Evolutionary conservation across 2,888 invertebrate genomes (phyloP).

Genomic region (Agriotes lineatus): DNA sequence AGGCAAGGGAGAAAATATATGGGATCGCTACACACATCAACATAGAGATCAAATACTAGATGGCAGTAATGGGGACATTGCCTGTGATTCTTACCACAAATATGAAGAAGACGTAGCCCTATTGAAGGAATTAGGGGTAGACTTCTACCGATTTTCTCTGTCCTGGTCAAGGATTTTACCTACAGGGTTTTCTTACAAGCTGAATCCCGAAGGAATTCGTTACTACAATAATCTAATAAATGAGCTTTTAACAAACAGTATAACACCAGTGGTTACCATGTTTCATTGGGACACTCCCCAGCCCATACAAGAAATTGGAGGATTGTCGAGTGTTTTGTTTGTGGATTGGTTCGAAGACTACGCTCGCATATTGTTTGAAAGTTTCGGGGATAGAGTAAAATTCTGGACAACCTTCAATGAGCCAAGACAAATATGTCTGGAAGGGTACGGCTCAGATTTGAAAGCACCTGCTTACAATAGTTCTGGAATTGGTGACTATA

Average conservation of each 20-base stretch:
- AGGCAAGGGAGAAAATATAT: conserved; percentile 77
- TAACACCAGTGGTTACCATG: conserved; percentile 65
- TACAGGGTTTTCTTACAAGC: conserved; percentile 73
- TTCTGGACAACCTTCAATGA: conserved; percentile 70
- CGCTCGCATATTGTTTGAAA: conserved; percentile 64
- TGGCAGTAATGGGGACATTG: conserved; percentile 73
- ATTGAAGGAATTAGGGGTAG: conserved; percentile 73
- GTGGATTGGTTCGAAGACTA: conserved; percentile 71
- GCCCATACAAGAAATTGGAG: conserved; percentile 62
- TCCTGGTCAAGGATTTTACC: conserved; percentile 84
- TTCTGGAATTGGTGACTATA: conserved; percentile 71
- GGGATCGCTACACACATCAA: conserved; percentile 70
- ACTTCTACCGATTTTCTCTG: conserved; percentile 79
- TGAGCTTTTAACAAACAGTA: conserved; percentile 72
- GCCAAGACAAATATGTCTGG: conserved; percentile 59
- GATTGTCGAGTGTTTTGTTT: conserved; percentile 69
- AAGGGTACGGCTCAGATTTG: conserved; percentile 55
- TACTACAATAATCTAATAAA: conserved; percentile 85
- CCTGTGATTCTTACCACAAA: conserved; percentile 78
- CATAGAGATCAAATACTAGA: conserved; percentile 69
- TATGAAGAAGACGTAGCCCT: conserved; percentile 76
- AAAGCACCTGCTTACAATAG: conserved; percentile 62
- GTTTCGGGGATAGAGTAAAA: conserved; percentile 59
- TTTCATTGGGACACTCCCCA: conserved; percentile 72
- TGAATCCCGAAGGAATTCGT: conserved; percentile 78